phyloP scores from a whole-genome alignment of 2,113 vertebrate species.

The Burhinus oedicnemus region DNA sequence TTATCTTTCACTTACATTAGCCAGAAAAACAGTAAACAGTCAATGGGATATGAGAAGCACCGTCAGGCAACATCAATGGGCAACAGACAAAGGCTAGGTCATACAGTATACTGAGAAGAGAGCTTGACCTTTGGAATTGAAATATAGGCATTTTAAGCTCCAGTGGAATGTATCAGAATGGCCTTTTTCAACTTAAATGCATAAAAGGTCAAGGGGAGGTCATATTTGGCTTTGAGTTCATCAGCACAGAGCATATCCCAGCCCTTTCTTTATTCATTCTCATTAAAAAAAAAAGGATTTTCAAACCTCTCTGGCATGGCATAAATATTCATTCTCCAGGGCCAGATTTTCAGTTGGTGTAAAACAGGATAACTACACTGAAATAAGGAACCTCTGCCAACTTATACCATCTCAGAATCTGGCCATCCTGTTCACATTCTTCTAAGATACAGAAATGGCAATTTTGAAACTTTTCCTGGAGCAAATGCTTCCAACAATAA shows the following conservation, averaged over 20 bases:
- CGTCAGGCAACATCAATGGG: conserved; percentile 46
- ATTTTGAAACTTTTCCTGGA: conserved; percentile 54
- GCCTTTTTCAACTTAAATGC: conserved; percentile 64
- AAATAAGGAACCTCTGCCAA: conserved; percentile 5
- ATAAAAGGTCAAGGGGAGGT: conserved; percentile 69
- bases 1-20: conserved; percentile 38
- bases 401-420: conserved; percentile 46
- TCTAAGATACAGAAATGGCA: conserved; percentile 9
- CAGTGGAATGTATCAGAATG: conserved; percentile 69
- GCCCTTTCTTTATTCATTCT: conserved; percentile 58
- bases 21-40: conserved; percentile 50
- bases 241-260: conserved; percentile 58
- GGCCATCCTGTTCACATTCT: conserved; percentile 29
- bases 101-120: conserved; percentile 50
- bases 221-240: conserved; percentile 63
- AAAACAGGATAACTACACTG: conserved; percentile 8
- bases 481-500: conserved; percentile 49
- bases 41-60: neutral
- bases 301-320: conserved; percentile 19
- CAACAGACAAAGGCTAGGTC: conserved; percentile 47
- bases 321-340: conserved; percentile 57
- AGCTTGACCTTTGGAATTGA: conserved; percentile 69
- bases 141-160: conserved; percentile 75
- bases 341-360: conserved; percentile 53
- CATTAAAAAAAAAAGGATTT: neutral